phyloP scores from a whole-genome alignment of 2,888 invertebrate genomes.

The Caenorhabditis sulstoni region DNA sequence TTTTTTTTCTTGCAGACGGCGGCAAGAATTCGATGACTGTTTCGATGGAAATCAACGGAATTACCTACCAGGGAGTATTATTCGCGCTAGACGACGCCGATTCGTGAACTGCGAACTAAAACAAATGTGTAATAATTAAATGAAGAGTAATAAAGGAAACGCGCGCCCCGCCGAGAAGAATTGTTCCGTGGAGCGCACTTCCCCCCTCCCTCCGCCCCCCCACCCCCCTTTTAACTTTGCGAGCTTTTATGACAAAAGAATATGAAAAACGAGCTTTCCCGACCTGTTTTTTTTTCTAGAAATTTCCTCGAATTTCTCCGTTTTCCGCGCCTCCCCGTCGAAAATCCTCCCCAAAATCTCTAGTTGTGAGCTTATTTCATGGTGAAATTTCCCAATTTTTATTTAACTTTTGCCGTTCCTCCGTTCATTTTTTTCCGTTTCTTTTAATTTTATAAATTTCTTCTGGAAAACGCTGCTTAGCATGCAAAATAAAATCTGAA shows the following conservation, averaged over 20 bases:
- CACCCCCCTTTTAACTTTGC: conserved; percentile 17
- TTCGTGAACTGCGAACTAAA: background rate
- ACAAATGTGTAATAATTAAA: background rate
- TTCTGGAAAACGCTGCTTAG: too few relatives aligned
- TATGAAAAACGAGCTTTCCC: conserved; percentile 46
- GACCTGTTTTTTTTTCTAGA: background rate
- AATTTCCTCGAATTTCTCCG: conserved; percentile 11
- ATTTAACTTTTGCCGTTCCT: background rate
- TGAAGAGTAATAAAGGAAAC: conserved; percentile 1
- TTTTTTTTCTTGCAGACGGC: conserved; percentile 47
- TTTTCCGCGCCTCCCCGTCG: conserved; percentile 2
- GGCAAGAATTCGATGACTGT: conserved; percentile 87
- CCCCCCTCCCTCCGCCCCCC: conserved; percentile 1
- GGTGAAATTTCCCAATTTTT: conserved; percentile 30
- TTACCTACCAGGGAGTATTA: conserved; percentile 87
- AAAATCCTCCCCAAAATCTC: conserved; percentile 48
- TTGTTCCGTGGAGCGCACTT: conserved; percentile 29
- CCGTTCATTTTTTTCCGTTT: conserved; percentile 6
- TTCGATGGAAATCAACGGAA: conserved; percentile 95
- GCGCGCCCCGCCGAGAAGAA: conserved; percentile 6
- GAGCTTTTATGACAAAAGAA: conserved; percentile 56
- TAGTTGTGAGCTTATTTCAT: conserved; percentile 67
- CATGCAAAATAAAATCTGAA: conserved; percentile 36
- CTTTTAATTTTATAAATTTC: conserved; percentile 21
- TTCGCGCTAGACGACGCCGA: conserved; percentile 54